A percentile compares a stretch with the other conserved stretches of the same genome.
Conservation (phyloP, 2,797 vertebrate genomes). For the Pseudotriccus pelzelni region DNA sequence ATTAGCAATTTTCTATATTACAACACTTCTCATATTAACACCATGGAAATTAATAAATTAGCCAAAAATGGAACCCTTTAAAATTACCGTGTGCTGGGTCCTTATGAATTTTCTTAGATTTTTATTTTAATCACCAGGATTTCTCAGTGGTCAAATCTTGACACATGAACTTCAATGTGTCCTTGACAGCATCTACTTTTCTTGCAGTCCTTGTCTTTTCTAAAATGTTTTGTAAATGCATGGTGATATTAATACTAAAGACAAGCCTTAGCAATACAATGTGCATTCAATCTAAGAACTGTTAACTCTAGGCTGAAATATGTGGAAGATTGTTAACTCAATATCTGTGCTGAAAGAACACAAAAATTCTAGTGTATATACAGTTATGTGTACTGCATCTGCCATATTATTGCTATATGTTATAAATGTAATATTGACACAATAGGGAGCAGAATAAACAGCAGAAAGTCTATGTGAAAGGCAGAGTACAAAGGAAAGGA, state of each 20-base stretch:
- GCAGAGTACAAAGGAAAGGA: neutral
- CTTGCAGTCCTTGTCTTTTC: neutral
- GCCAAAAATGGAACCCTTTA: neutral
- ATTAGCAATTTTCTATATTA: neutral
- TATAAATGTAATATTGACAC: neutral
- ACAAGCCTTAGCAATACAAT: neutral
- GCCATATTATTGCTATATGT: neutral
- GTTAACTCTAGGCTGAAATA: neutral
- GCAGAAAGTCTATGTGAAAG: neutral
- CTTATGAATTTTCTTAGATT: neutral
- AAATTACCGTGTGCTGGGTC: neutral
- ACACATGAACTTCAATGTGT: neutral
- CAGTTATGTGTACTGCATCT: neutral
- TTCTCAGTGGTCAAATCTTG: neutral
- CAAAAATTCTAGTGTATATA: neutral
- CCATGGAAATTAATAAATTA: neutral
- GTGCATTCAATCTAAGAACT: neutral
- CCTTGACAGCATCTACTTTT: neutral
- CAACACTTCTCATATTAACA: neutral
- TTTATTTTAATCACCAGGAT: neutral
- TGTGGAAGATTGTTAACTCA: neutral
- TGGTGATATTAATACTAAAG: neutral
- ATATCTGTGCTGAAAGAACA: neutral
- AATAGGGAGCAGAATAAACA: neutral
- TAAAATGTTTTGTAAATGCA: neutral